Base-by-base conservation (phyloP, 2,797 vertebrate genomes). In the Enteromius thamalakanensis region DNA sequence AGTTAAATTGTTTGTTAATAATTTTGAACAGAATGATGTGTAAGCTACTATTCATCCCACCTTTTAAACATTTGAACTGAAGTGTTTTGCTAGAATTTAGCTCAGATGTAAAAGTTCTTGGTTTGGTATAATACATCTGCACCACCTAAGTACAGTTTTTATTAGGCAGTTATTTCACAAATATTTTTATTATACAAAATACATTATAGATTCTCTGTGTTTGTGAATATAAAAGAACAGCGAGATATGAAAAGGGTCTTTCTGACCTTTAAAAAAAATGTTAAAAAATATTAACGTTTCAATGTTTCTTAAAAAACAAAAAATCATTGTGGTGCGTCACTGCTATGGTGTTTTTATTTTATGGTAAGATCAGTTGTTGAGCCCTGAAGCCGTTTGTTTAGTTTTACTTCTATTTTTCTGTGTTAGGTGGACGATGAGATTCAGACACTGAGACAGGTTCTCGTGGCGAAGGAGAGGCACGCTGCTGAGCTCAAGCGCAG, bases 351-450 rank as follows among this genome's bases (percentile, higher is more conserved):
- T 3, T 17, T 10, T 5, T 17, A 26, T 47, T 19, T 49, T 29
- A 29, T 29, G 69, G 42, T n/a, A 1, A 55, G 10, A 32, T 6
- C 72, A 37, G 47, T 34, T 29, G 1, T 62, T 15, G 26, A 62
- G 60, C 60, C 26, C 26, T 15, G 47, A 53, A 32, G 26, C 12
- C 42, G 45, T 42, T 45, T 53, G 29, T 60, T 67, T 34, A 29
- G 10, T 45, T 37, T 37, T 60, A 17, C 23, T 26, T 70, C 26
- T 67, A 7, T 60, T 14, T 49, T 3, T 40, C 14, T 72, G 26
- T 64, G 51, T 3, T 76, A 99, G 98, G 95, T 97, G 21, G 98
- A 99, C 87, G 98, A 99, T 85, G 98, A 99, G 84, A 98, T 99
- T 67, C 92, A 94, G 72, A 97, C 97, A 0, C 90, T 99, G 87